phyloP scores from a whole-genome alignment of 2,113 vertebrate species.

The Typhlomys cinereus region DNA sequence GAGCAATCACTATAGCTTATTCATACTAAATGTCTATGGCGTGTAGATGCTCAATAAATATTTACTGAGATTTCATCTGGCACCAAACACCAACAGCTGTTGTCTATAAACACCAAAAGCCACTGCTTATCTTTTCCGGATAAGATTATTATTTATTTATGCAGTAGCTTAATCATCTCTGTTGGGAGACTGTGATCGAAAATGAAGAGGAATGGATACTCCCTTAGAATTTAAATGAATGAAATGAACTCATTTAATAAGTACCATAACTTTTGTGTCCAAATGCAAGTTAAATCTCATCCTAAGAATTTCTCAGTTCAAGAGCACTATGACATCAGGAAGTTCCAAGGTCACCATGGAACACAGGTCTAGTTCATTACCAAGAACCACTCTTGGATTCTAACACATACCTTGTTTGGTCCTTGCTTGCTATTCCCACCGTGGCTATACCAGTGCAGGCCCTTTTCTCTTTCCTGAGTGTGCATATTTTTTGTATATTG shows the following conservation, averaged over 20 bases:
- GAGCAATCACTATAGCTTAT: background rate
- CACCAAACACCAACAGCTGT: background rate
- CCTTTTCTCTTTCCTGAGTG: background rate
- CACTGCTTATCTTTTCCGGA: background rate
- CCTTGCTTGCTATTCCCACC: background rate
- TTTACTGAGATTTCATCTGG: background rate
- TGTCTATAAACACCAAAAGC: background rate
- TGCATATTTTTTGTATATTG: background rate
- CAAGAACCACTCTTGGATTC: background rate
- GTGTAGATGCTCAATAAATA: background rate
- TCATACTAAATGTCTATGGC: background rate
- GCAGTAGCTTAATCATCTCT: background rate
- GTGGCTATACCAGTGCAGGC: background rate
- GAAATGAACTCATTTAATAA: background rate
- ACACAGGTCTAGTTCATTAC: background rate
- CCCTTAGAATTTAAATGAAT: background rate
- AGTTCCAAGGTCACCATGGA: background rate
- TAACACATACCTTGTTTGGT: background rate
- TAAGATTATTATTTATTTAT: constrained; percentile 2
- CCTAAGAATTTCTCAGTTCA: background rate
- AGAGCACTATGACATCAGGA: background rate
- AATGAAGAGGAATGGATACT: background rate
- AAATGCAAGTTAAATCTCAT: background rate
- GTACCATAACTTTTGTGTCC: background rate
- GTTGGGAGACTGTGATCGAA: background rate